Base-by-base conservation (phyloP, 1,140 invertebrate genomes). In the Neodiprion fabricii region DNA sequence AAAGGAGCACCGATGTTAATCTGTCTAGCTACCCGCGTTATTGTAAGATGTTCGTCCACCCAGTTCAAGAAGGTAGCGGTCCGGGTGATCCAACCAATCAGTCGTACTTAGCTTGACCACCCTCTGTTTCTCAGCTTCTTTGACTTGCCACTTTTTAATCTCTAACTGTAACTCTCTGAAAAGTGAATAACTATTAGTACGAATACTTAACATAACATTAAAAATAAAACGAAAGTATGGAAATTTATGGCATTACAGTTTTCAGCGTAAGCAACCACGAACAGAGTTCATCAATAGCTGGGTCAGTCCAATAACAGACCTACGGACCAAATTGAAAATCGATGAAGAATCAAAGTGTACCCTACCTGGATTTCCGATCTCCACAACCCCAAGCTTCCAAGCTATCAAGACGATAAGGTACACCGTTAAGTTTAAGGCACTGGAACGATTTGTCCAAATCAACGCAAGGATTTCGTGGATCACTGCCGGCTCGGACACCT, bases 61-160 rank as follows among this genome's bases (percentile, higher is more conserved):
- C 79, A 97, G 87, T 85, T 97, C 95, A 70, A 98, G 89, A 49
- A 98, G 89, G 85, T 94, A 94, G 75, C 96, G 91, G 89, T 98
- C 96, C 3, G 96, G 96, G 90, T 97, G 96, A 85, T 97, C 96
- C 77, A 96, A 90, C 96, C 96, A 98, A 84, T 97, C 96, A 21
- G 92, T 91, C 0, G 94, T 91, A 66, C 93, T 96, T 70, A 96
- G 85, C 85, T 97, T 97, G 5, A 97, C 94, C 23, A 90, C 90
- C 68, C 94, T 87, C 76, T 96, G 94, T 77, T 93, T 91, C 86
- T 97, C 96, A 1, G 93, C 94, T 87, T 97, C 94, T 82, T 94
- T 94, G 0, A 95, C 92, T 84, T 97, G 95, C 95, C 96, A 97
- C 79, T 96, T 95, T 85, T 97, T 97, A 74, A 97, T 93, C 78